Evolutionary conservation across 2,797 vertebrate species (phyloP), one percentile per base, ranked within the genome.

Genomic region (Pristis pectinata): DNA sequence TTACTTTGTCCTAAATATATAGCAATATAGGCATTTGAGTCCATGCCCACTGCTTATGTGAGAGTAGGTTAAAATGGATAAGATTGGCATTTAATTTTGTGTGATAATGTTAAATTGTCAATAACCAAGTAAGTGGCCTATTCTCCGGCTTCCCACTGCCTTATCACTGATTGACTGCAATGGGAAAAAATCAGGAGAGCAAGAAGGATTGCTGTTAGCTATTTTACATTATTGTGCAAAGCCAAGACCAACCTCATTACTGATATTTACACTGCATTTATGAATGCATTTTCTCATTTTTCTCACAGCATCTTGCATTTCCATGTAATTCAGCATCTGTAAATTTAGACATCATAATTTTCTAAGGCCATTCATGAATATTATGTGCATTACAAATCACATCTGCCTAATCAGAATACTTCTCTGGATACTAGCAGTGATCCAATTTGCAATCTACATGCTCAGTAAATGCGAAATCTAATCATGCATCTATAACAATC

Each of bases 261-360:
- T 4, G 41, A 15, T 19, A 37, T 41, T 41, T 79, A 37, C 15
- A 79, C 37, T 37, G 77, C 13, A 79, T 79, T 79, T 79, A 41
- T 41, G 37, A 79, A 79, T 41, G 15, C 19, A 74, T 74, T 30
- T 74, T 27, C 70, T 27, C 0, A 27, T 74, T 64, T 89, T 9
- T 89, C 2, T 64, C 13, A 37, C 0, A 67, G 59, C 59, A 41
- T 67, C 37, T 37, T 9, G 17, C 34, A 37, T 64, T 89, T 61
- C 56, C n/a, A 64, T 19, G 15, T 59, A 61, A 89, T 59, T 64
- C 34, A 91, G 34, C n/a, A 91, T 37, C 64, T 64, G 59, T 64
- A 64, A 91, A 37, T n/a, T 64, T 91, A 91, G 61, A 41, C 87
- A 91, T 67, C 59, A 41, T 67, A 11, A 91, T 67, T 91, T 64